Percentiles rank a stretch among this genome's conserved stretches.
phyloP scores from a whole-genome alignment of 2,888 invertebrate genomes.

The Automeris io region DNA sequence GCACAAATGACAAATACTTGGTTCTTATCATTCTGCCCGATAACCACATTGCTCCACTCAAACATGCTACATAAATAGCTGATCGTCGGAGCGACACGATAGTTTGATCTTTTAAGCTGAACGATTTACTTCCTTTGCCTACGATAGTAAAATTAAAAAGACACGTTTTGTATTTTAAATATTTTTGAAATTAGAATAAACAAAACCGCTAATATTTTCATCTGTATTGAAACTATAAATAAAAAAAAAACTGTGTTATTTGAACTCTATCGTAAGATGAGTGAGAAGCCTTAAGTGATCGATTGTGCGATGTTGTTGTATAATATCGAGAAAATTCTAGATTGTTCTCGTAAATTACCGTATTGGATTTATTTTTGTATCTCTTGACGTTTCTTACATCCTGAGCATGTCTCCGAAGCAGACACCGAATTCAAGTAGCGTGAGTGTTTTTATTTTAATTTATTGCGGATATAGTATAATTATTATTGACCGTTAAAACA shows the following conservation, averaged over 20 bases:
- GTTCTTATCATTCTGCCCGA: constrained; percentile 56
- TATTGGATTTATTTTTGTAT: constrained; percentile 49
- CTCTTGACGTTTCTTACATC: constrained; percentile 41
- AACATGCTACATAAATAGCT: constrained; percentile 49
- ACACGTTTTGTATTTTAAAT: neutral
- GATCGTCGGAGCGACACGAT: constrained; percentile 32
- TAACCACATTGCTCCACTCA: constrained; percentile 50
- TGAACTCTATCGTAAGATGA: constrained; percentile 19
- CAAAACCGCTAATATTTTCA: constrained; percentile 2
- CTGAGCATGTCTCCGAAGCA: constrained; percentile 52
- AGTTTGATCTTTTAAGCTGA: constrained; percentile 30
- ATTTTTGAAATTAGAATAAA: neutral
- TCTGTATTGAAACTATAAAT: no score
- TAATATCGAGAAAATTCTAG: constrained; percentile 39
- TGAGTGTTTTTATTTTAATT: constrained; percentile 4
- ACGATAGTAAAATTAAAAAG: neutral
- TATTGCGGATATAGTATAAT: no score
- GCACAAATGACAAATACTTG: constrained; percentile 55
- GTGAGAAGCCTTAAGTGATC: constrained; percentile 19
- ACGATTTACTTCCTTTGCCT: constrained; percentile 8
- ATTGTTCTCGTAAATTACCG: constrained; percentile 32
- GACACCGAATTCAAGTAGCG: constrained; percentile 35
- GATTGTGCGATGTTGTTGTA: constrained; percentile 43
- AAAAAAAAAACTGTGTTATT: no score
- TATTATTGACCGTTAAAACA: neutral